Evolutionary conservation across 2,113 vertebrate genomes (phyloP).

Genomic region (Embiotoca jacksoni): DNA sequence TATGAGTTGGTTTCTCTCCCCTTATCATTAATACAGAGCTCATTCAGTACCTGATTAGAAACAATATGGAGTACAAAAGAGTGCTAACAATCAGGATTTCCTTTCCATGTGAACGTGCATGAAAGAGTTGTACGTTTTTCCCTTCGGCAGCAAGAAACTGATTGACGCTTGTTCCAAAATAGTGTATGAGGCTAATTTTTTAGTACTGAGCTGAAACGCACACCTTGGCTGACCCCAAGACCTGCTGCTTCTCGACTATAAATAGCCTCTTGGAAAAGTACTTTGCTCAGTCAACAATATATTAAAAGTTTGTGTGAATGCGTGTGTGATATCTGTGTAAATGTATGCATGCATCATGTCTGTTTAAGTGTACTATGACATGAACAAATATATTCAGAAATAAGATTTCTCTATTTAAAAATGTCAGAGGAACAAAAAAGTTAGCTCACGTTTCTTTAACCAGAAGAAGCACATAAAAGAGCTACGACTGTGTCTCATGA

Average conservation of each 20-base stretch:
- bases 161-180: conserved; percentile 45
- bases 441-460: neutral
- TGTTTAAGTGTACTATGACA: conserved; percentile 15
- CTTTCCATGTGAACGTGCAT: neutral
- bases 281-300: conserved; percentile 69
- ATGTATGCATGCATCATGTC: neutral
- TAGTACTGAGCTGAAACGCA: conserved; percentile 63
- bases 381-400: neutral
- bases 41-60: neutral
- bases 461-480: neutral
- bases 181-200: conserved; percentile 55
- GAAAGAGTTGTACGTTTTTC: neutral
- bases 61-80: neutral
- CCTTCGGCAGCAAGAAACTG: neutral
- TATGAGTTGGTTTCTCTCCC: neutral
- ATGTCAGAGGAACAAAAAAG: neutral
- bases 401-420: conserved; percentile 5
- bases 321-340: neutral
- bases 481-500: neutral
- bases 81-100: neutral
- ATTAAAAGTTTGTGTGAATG: conserved; percentile 30
- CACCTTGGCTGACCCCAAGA: conserved; percentile 69
- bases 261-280: conserved; percentile 69
- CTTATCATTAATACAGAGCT: neutral
- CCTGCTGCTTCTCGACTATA: conserved; percentile 59